Conservation (phyloP, 2,888 invertebrate genomes). For the Acholoe squamosa region DNA sequence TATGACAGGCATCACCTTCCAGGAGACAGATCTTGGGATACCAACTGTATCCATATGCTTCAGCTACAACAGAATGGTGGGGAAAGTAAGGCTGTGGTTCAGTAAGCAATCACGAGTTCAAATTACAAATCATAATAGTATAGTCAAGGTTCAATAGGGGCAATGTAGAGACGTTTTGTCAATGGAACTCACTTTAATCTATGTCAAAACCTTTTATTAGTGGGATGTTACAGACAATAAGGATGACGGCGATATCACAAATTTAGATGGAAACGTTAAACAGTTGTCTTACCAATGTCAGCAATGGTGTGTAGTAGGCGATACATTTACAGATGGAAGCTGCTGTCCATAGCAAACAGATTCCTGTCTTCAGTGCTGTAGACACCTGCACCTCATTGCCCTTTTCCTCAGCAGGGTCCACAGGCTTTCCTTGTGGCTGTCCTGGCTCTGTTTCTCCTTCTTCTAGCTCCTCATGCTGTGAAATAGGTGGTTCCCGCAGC, state of each 20-base stretch:
- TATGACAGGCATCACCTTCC: constrained; percentile 67
- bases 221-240: no score
- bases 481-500: not conserved
- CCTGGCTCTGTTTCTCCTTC: not conserved
- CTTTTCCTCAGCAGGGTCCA: not conserved
- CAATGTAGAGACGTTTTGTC: no score
- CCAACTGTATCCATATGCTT: constrained; percentile 69
- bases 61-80: constrained; percentile 61
- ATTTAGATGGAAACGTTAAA: no score
- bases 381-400: not conserved
- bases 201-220: no score
- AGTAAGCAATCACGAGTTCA: no score
- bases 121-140: no score
- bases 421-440: not conserved
- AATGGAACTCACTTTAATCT: no score
- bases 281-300: constrained; percentile 66
- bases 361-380: not conserved
- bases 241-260: no score
- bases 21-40: constrained; percentile 63
- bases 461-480: not conserved
- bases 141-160: no score
- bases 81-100: no score
- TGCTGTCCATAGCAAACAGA: constrained; percentile 64
- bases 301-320: constrained; percentile 69
- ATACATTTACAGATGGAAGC: constrained; percentile 66